These are phyloP conservation scores for Apodemus speciosus DNA, from an alignment of 2,113 vertebrate genomes.

Conservation along the genomic window DNA sequence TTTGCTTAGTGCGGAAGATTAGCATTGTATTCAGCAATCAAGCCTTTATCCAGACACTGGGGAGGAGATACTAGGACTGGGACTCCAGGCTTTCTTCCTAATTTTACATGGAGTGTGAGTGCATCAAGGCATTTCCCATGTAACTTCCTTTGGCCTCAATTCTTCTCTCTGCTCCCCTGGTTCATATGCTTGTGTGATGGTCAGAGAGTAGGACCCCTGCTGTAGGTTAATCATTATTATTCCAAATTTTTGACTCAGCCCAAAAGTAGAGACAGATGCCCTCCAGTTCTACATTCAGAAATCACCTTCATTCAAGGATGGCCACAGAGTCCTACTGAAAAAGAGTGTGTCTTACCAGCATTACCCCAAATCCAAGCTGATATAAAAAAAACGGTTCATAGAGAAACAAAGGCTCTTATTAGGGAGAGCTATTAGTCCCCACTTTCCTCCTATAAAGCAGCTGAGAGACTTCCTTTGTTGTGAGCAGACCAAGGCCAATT, in stretches of 20 bases:
- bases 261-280: neutral
- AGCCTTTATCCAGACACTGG: neutral
- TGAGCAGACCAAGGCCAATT: neutral
- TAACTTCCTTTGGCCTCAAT: neutral
- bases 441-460: neutral
- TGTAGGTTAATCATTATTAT: neutral
- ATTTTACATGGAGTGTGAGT: neutral
- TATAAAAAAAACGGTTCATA: neutral
- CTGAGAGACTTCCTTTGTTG: neutral
- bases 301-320: neutral
- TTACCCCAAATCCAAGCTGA: neutral
- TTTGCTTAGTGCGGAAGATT: slow-evolving; percentile 52
- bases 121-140: neutral
- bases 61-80: neutral
- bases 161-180: neutral
- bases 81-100: neutral
- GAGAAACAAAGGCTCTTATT: neutral
- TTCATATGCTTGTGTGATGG: neutral
- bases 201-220: neutral
- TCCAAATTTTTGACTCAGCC: slow-evolving; percentile 2
- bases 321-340: neutral
- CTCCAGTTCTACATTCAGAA: neutral
- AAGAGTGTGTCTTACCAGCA: neutral
- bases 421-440: neutral
- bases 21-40: slow-evolving; percentile 53